Conservation (phyloP, 2,888 invertebrate genomes). For the Tenodera sinensis region DNA sequence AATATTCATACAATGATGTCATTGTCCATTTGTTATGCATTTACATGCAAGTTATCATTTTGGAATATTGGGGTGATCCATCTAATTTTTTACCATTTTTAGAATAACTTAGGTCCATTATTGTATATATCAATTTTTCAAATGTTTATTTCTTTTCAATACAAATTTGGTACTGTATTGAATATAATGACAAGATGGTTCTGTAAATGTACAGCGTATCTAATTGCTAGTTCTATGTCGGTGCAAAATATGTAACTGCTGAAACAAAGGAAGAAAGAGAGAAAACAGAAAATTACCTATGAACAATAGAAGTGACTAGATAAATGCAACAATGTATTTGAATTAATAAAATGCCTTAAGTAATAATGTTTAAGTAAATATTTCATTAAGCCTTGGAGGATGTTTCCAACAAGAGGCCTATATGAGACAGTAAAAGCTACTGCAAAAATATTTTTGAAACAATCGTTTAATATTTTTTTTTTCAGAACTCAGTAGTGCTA, state of each 20-base stretch:
- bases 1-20: constrained; percentile 26
- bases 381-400: not conserved
- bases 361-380: not conserved
- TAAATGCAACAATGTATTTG: not conserved
- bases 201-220: not conserved
- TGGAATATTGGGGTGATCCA: constrained; percentile 19
- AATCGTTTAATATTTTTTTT: not conserved
- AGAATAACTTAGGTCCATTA: constrained; percentile 26
- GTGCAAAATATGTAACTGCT: constrained; percentile 8
- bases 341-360: not conserved
- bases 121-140: constrained; percentile 16
- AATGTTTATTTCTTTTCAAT: not conserved
- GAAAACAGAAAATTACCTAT: not conserved
- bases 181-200: not conserved
- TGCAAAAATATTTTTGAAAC: not conserved
- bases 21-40: constrained; percentile 31
- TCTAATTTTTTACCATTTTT: constrained; percentile 33
- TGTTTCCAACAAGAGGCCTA: not conserved
- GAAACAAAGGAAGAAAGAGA: constrained; percentile 10
- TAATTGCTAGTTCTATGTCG: constrained; percentile 12
- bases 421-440: not conserved
- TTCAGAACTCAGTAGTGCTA: not conserved
- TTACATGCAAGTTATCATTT: constrained; percentile 26
- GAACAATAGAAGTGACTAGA: not conserved
- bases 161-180: not conserved